Evolutionary conservation across 2,888 invertebrate genomes (phyloP).

Genomic region (Nephrotoma appendiculata): DNA sequence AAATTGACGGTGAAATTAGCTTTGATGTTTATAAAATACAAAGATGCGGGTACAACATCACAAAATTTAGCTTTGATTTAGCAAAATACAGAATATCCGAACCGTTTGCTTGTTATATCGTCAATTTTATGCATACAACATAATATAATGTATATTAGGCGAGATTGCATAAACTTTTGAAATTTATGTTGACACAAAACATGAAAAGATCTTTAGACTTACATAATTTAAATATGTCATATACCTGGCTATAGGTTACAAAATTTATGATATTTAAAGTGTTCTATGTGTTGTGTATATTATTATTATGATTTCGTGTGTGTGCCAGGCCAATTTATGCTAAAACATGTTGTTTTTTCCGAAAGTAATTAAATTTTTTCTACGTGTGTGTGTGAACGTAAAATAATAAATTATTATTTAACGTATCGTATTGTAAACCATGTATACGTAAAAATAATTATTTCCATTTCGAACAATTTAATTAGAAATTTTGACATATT

Average conservation of each 20-base stretch:
- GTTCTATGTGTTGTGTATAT: background rate
- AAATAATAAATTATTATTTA: background rate
- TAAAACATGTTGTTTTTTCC: background rate
- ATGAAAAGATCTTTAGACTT: background rate
- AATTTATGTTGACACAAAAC: background rate
- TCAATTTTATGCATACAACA: background rate
- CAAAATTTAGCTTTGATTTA: background rate
- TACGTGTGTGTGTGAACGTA: background rate
- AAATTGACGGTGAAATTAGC: background rate
- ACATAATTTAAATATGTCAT: background rate
- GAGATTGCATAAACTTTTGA: background rate
- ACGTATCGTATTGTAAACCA: background rate
- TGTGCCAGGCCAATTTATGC: background rate
- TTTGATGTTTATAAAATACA: background rate
- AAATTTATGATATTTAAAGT: background rate
- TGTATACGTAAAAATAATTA: background rate
- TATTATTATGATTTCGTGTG: background rate
- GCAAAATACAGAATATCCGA: background rate
- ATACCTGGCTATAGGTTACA: background rate
- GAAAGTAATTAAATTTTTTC: background rate
- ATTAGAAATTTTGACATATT: background rate
- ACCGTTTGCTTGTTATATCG: background rate
- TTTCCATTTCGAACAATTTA: background rate
- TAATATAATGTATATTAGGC: too few species aligned
- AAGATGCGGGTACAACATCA: background rate